These are phyloP conservation scores for Eciton burchellii DNA, from an alignment of 1,140 invertebrate species.

Conservation along the genomic window DNA sequence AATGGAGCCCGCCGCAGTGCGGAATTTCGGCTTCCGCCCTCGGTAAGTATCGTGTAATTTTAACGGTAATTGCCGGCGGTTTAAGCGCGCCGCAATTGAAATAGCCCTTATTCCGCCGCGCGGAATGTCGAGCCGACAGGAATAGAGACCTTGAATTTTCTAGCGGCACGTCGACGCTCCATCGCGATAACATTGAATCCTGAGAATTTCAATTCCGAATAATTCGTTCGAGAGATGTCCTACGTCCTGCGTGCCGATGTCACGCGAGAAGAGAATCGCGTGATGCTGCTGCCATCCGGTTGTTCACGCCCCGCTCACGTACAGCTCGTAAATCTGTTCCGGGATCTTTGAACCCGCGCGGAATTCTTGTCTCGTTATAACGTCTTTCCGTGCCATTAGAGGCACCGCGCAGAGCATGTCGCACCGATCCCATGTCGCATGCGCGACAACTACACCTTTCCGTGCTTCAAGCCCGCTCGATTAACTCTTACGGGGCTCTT, in stretches of 20 bases:
- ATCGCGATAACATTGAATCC: conserved; percentile 1
- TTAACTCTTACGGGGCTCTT: conserved; percentile 16
- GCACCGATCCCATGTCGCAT: not conserved
- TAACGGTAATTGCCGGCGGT: conserved; percentile 77
- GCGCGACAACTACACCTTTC: conserved; percentile 1
- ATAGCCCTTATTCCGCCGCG: conserved; percentile 71
- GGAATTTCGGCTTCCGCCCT: conserved; percentile 76
- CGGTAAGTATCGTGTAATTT: conserved; percentile 82
- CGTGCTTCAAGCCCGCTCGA: not conserved
- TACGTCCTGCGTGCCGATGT: not conserved
- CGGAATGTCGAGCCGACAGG: conserved; percentile 7
- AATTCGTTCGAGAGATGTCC: not conserved
- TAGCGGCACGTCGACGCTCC: conserved; percentile 1
- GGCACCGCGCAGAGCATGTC: not conserved
- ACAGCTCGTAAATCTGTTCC: conserved; percentile 33
- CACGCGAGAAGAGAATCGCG: conserved; percentile 11
- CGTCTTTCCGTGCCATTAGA: conserved; percentile 33
- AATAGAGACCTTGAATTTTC: conserved; percentile 39
- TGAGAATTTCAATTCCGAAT: not conserved
- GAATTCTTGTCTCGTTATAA: conserved; percentile 48
- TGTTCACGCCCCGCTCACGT: conserved; percentile 36
- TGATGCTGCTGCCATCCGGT: not conserved
- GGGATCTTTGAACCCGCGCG: conserved; percentile 39
- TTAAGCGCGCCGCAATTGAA: conserved; percentile 79
- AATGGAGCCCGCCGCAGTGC: conserved; percentile 79